phyloP scores from a whole-genome alignment of 2,113 vertebrate species.

The Anhinga anhinga region DNA sequence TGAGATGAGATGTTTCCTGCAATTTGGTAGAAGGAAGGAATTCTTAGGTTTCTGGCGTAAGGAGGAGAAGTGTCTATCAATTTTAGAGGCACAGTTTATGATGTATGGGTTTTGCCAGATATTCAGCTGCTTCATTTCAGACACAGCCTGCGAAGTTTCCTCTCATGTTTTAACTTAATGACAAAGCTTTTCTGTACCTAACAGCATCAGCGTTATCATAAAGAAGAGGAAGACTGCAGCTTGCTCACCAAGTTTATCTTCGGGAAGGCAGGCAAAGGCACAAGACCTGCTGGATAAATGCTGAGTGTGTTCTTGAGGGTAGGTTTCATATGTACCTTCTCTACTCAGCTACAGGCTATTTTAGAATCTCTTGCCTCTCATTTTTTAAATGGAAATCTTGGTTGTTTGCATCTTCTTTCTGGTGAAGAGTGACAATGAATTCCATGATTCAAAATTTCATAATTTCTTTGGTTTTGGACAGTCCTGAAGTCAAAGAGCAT shows the following conservation, averaged over 20 bases:
- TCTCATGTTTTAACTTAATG: neutral
- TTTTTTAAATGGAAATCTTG: neutral
- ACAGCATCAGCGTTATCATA: neutral
- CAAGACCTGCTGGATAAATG: neutral
- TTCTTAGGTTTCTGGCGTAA: neutral
- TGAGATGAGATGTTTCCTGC: conserved; percentile 42
- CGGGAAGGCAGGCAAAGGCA: neutral
- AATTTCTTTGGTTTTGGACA: neutral
- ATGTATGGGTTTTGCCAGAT: neutral
- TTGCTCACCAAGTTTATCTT: neutral
- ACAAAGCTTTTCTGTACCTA: neutral
- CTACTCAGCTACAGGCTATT: neutral
- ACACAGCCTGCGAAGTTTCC: neutral
- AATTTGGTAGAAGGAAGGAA: conserved; percentile 2
- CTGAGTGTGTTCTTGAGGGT: neutral
- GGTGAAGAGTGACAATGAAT: neutral
- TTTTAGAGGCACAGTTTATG: neutral
- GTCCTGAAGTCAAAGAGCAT: neutral
- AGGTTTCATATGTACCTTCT: neutral
- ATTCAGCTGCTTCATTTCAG: neutral
- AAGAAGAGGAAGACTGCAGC: neutral
- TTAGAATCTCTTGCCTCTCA: neutral
- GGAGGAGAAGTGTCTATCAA: neutral
- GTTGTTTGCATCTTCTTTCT: neutral
- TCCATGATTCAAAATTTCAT: neutral